Percentiles rank a stretch among this genome's conserved stretches.
Conservation (phyloP, 2,113 vertebrate genomes). For the Urocitellus parryii region DNA sequence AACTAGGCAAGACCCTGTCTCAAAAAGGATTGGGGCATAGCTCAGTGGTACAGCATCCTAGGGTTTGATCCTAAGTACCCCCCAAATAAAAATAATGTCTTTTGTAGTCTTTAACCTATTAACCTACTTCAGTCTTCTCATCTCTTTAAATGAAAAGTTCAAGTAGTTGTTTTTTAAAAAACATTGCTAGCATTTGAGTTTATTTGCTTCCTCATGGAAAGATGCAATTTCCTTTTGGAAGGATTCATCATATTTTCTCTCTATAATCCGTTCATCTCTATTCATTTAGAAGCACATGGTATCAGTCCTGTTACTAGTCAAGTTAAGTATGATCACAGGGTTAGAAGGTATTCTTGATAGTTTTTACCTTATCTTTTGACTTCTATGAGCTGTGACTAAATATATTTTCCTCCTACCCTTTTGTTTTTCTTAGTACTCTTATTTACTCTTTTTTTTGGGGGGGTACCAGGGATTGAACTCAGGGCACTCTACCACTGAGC, state of each 20-base stretch:
- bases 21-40: no score
- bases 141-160: not conserved
- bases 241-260: not conserved
- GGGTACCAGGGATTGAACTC: no score
- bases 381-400: not conserved
- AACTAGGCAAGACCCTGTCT: no score
- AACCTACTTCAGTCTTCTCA: not conserved
- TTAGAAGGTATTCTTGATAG: not conserved
- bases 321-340: not conserved
- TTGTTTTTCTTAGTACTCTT: no score
- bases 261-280: no score
- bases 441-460: no score
- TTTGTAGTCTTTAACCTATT: not conserved
- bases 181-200: not conserved
- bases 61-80: no score
- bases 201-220: constrained; percentile 31
- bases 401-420: not conserved
- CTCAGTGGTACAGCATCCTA: no score
- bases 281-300: not conserved
- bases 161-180: not conserved
- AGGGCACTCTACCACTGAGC: no score
- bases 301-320: not conserved
- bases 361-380: not conserved
- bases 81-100: no score
- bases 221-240: not conserved